Conservation (phyloP, 2,113 vertebrate genomes). For the Protomyctophum bolini region DNA sequence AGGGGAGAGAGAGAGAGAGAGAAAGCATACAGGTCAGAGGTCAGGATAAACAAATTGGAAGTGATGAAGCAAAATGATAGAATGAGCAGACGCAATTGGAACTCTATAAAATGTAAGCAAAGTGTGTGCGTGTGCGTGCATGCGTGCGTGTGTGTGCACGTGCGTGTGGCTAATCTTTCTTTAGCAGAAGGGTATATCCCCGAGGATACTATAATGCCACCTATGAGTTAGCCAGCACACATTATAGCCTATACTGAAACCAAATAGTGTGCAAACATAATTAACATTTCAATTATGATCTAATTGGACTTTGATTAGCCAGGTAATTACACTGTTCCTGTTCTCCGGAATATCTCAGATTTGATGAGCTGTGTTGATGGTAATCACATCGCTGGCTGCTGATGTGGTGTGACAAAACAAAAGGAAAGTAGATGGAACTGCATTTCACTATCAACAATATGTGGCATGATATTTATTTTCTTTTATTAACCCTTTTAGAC, state of each 20-base stretch:
- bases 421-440: constrained; percentile 17
- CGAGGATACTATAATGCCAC: constrained; percentile 32
- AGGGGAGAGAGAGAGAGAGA: too few species aligned
- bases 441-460: too few species aligned
- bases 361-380: constrained; percentile 73
- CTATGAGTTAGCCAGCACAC: constrained; percentile 39
- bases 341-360: constrained; percentile 63
- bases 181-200: constrained; percentile 45
- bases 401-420: constrained; percentile 52
- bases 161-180: constrained; percentile 40
- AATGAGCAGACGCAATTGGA: too few species aligned
- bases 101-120: too few species aligned
- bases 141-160: too few species aligned
- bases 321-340: constrained; percentile 69
- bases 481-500: too few species aligned
- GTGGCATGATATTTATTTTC: too few species aligned
- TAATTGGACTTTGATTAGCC: constrained; percentile 72
- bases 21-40: too few species aligned
- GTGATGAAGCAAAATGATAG: too few species aligned
- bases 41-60: too few species aligned
- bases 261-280: constrained; percentile 62
- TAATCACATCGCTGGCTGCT: constrained; percentile 57
- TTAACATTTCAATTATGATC: constrained; percentile 77
- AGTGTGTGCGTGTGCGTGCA: too few species aligned
- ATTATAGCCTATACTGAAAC: constrained; percentile 41